Base-by-base conservation (phyloP, 2,113 vertebrate species). In the Accipiter cooperii region DNA sequence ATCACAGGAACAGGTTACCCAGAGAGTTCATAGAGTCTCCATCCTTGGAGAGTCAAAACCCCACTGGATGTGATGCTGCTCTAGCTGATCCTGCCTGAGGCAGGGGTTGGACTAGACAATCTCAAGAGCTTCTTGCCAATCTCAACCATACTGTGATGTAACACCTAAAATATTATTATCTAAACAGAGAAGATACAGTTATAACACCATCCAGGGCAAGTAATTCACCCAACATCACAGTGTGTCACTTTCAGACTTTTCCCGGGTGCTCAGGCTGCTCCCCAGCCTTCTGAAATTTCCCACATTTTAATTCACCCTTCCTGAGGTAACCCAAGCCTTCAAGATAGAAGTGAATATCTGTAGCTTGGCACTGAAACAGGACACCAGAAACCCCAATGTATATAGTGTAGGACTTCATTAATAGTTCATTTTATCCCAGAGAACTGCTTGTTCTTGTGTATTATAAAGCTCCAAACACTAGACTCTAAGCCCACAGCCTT, bases 171-270 rank as follows among this genome's bases (percentile, higher is more conserved):
- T 49, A 36, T 15, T 75, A 24, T 44, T 77, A 51, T 14, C 33
- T 57, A 46, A 54, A 38, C 16, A 58, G 54, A 70, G 34, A 80
- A 71, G n/a, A 17, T 15, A 21, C 20, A 57, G 22, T 25, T 87
- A 12, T 71, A 66, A 51, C 2, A 68, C 5, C 24, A 66, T 44
- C 18, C 74, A 63, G 40, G 25, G 8, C 36, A 85, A 26, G 20
- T 17, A 0, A 1, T 26, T 19, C 28, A 34, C 26, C 38, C 47
- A 66, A 0, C 0, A 3, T 89, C 36, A 84, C 17, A 46, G 28
- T 49, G 16, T 0, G 0, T 44, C 38, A 36, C 33, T 75, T 84
- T 51, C 65, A 44, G 17, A 34, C n/a, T 66, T 71, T 21, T 47
- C 13, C 31, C 8, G 11, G 33, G 29, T 68, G 26, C 22, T 79